Base-by-base conservation (phyloP, 1,140 invertebrate genomes). In the Aculops lycopersici region DNA sequence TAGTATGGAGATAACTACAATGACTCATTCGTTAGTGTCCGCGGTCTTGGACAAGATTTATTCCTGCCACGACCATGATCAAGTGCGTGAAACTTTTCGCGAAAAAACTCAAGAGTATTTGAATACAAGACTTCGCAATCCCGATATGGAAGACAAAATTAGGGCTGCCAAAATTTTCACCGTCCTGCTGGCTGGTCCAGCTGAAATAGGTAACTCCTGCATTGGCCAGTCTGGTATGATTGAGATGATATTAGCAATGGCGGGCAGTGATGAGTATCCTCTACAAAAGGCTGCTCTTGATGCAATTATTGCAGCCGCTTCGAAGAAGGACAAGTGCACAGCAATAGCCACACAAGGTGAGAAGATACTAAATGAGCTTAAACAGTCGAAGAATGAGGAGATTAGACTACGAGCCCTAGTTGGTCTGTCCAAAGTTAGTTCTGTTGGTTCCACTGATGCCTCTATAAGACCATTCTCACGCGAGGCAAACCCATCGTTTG, bases 171-270 rank as follows among this genome's bases (percentile, higher is more conserved):
- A 81, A 4, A 72, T 80, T 1, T 72, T 97, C 21, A 92, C 86
- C 3, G 72, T 78, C 3, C 58, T 98, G 12, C 59, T 97, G 1
- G 63, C 76, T 43, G 86, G 88, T 15, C 81, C 88, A 0, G 54
- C 86, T 19, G 88, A 95, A 56, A 72, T 92, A 37, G 90, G 90
- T 16, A 92, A 88, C 52, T 67, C 71, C 45, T 66, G 95, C 40
- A 66, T 98, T 20, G 75, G 73, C 12, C 74, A 74, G 55, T 77
- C 86, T 48, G 83, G 86, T 17, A 75, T 98, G 45, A 64, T 94
- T 40, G 73, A 92, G 55, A 90, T 97, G 72, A 88, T 97, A 55
- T 58, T 98, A 14, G 75, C 80, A 4, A 86, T 98, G 80, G 88
- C 90, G 12, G 72, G 72, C 38, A 77, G 74, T 31, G 64, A 62